A percentile compares a stretch with the other conserved stretches of the same genome.
These are phyloP conservation scores for Avahi laniger DNA, from an alignment of 2,797 vertebrate genomes.

Conservation along the genomic window DNA sequence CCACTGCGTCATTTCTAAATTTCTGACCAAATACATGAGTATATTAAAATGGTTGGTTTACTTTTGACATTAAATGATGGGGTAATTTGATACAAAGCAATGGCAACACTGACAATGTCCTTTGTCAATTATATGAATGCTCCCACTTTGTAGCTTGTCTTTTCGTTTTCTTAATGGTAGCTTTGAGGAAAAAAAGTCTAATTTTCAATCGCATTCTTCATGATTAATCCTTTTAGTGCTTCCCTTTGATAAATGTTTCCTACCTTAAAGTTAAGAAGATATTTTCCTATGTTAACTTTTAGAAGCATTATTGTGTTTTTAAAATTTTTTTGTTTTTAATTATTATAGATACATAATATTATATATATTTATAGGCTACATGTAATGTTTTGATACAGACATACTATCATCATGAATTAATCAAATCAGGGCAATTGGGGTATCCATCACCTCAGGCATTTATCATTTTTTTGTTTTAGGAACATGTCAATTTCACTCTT, in stretches of 20 bases:
- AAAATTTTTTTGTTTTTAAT: not conserved
- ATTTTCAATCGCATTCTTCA: not conserved
- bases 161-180: conserved; percentile 16
- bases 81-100: not conserved
- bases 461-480: not conserved
- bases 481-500: not conserved
- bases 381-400: not conserved
- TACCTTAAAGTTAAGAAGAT: not conserved
- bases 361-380: not conserved
- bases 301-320: not conserved
- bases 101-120: not conserved
- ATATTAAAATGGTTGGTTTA: not conserved
- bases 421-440: not conserved
- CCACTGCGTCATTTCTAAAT: not conserved
- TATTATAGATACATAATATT: not conserved
- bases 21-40: not conserved
- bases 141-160: not conserved
- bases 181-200: not conserved
- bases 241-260: conserved; percentile 23
- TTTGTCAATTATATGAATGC: not conserved
- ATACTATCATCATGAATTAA: not conserved
- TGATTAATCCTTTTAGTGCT: not conserved
- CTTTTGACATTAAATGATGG: not conserved
- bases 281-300: conserved; percentile 8
- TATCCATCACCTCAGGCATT: not conserved